These are phyloP conservation scores for Drosophila testacea DNA, from an alignment of 2,888 invertebrate species.

Conservation along the genomic window DNA sequence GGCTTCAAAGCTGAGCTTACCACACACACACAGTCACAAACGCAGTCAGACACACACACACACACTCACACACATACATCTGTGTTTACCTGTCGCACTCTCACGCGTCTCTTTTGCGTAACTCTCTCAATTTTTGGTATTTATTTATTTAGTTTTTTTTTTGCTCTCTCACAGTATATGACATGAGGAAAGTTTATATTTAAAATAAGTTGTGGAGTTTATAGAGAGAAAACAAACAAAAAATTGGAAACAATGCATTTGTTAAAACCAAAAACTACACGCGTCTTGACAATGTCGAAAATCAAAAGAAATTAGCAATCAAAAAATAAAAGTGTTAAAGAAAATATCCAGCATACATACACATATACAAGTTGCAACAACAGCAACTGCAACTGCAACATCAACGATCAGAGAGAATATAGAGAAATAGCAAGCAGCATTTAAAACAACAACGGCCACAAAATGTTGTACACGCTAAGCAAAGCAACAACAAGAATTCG, in stretches of 20 bases:
- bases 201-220: slow-evolving; percentile 11
- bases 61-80: neutral
- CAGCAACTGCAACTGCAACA: slow-evolving; percentile 28
- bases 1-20: slow-evolving; percentile 31
- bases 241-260: slow-evolving; percentile 68
- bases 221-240: slow-evolving; percentile 22
- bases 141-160: neutral
- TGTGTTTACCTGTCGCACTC: slow-evolving; percentile 26
- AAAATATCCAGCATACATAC: slow-evolving; percentile 5
- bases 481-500: slow-evolving; percentile 77
- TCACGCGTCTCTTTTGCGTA: slow-evolving; percentile 21
- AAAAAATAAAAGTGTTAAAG: slow-evolving; percentile 22
- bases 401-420: slow-evolving; percentile 22
- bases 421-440: slow-evolving; percentile 20
- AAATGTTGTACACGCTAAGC: slow-evolving; percentile 74
- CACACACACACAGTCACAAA: slow-evolving; percentile 6
- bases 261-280: slow-evolving; percentile 68
- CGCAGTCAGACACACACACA: slow-evolving; percentile 1
- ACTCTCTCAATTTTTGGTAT: slow-evolving; percentile 3
- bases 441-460: slow-evolving; percentile 59
- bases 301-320: slow-evolving; percentile 63
- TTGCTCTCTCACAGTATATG: slow-evolving; percentile 35
- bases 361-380: slow-evolving; percentile 14
- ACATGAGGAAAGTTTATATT: slow-evolving; percentile 46
- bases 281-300: slow-evolving; percentile 66